Base-by-base conservation (phyloP, 1,140 invertebrate species). In the Ips nitidus region DNA sequence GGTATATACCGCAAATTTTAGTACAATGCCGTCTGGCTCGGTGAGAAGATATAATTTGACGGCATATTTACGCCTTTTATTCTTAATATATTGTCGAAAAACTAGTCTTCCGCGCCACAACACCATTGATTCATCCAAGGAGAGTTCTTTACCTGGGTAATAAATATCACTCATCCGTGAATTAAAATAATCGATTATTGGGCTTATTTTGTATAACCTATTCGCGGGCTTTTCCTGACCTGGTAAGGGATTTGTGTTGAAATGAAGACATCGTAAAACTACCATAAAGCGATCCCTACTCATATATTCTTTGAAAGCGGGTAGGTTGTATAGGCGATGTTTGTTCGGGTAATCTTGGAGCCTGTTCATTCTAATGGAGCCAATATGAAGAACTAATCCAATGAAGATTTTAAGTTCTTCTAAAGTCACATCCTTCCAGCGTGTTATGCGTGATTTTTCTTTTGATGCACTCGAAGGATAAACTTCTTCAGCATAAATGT, bases 101-200 rank as follows among this genome's bases (percentile, higher is more conserved):
- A 62, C n/a, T 39, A 73, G 52, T n/a, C 70, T 58, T 3, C 71
- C 52, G n/a, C 59, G 36, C 70, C 73, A 74, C 41, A 73, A 60
- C 22, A 76, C 37, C 75, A 78, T 74, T 5, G 75, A 71, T 53
- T 79, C 74, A 63, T 77, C 74, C 43, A 75, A 8, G 4, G 38
- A 70, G 8, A 78, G 45, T 41, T 75, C 45, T 66, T 66, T 66
- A 7, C 66, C 57, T 8, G 72, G 72, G 58, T 71, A 70, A 66
- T 73, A 75, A n/a, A 75, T 63, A 6, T 41, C 7, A 5, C 50
- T 56, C 74, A 76, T 76, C 64, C 71, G 75, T 1, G 64, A 60
- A 62, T 77, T 75, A 45, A 75, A 76, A 72, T 50, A 69, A 64
- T 74, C 53, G 41, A 75, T 67, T 22, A 77, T 36, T 22, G 70